Conservation (phyloP, 2,797 vertebrate species). For the Avahi laniger region DNA sequence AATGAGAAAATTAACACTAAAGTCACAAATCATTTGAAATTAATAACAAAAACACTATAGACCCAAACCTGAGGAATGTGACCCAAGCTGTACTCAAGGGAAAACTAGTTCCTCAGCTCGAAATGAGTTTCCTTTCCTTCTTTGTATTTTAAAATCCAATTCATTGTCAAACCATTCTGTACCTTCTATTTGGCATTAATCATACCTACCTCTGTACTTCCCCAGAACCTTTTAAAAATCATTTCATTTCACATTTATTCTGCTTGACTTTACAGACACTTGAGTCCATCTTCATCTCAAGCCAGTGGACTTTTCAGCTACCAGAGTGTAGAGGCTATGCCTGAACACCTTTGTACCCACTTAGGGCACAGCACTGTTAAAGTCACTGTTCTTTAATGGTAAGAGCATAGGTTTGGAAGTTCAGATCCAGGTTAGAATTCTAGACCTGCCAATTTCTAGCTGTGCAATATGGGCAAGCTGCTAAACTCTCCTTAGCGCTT, state of each 20-base stretch:
- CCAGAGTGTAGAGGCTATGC: background rate
- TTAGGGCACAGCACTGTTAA: background rate
- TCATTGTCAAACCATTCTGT: background rate
- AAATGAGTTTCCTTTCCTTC: constrained; percentile 11
- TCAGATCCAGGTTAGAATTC: background rate
- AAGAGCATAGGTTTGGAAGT: background rate
- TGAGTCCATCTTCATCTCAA: background rate
- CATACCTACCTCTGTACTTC: background rate
- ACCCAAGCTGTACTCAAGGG: background rate
- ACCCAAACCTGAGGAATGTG: background rate
- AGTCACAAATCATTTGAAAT: constrained; percentile 23
- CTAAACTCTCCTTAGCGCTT: background rate
- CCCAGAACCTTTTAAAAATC: background rate
- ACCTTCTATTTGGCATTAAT: background rate
- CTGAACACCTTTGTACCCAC: background rate
- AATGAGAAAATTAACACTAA: constrained; percentile 36
- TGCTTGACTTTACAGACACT: background rate
- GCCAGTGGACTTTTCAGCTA: background rate
- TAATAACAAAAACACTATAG: background rate
- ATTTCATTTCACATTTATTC: background rate
- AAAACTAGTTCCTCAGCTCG: background rate
- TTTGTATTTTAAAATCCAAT: background rate
- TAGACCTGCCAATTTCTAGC: background rate
- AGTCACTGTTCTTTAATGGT: background rate
- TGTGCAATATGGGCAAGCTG: background rate